These are phyloP conservation scores for Drosophila villosipedis DNA, from an alignment of 2,888 invertebrate genomes.

Conservation along the genomic window DNA sequence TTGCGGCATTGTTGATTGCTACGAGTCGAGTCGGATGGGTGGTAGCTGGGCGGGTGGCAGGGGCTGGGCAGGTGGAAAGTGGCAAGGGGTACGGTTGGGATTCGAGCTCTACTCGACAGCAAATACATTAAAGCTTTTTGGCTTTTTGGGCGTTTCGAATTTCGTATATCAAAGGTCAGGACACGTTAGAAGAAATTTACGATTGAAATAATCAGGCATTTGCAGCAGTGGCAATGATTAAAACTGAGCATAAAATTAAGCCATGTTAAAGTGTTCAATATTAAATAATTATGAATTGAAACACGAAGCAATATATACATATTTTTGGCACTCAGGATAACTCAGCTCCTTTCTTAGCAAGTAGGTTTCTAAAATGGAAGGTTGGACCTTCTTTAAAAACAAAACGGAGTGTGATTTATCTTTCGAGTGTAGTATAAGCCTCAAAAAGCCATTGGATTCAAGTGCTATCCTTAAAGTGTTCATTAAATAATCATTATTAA, in stretches of 20 bases:
- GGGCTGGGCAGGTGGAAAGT: not conserved
- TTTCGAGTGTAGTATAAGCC: not conserved
- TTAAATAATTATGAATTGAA: not conserved
- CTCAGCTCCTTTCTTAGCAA: too few relatives aligned
- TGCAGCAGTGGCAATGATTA: not conserved
- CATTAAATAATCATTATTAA: not conserved
- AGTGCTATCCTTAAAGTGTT: not conserved
- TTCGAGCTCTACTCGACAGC: constrained; percentile 13
- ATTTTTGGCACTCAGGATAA: too few relatives aligned
- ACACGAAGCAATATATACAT: not conserved
- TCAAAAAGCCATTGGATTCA: not conserved
- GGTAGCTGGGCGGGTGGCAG: not conserved
- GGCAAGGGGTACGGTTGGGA: not conserved
- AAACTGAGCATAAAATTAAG: not conserved
- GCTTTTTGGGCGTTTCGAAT: constrained; percentile 35
- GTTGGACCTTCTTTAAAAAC: too few relatives aligned
- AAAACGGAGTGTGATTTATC: too few relatives aligned
- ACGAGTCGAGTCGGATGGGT: constrained; percentile 18
- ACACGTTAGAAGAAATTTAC: constrained; percentile 58
- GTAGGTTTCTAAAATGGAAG: too few relatives aligned
- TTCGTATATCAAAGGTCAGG: constrained; percentile 72
- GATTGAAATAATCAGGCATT: constrained; percentile 29
- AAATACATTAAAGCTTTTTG: constrained; percentile 55
- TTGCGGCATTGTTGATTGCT: constrained; percentile 66
- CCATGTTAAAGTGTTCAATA: not conserved